phyloP scores from a whole-genome alignment of 2,113 vertebrate genomes.

The Cyprinus carpio region DNA sequence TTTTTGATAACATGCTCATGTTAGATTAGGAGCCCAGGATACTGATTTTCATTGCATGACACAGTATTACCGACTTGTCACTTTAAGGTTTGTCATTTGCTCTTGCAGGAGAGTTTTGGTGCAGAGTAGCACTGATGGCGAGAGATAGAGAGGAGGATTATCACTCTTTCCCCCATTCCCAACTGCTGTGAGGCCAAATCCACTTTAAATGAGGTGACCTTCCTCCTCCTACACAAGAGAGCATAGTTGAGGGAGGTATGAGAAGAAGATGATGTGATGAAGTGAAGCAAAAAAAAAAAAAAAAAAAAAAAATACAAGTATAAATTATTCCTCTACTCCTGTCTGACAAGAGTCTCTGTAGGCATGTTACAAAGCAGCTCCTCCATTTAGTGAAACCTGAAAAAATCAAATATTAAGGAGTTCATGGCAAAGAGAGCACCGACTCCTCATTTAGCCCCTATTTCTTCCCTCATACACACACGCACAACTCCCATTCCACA shows the following conservation, averaged over 20 bases:
- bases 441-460: slow-evolving; percentile 52
- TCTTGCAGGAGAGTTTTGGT: background rate
- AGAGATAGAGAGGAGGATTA: slow-evolving; percentile 27
- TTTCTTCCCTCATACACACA: slow-evolving; percentile 39
- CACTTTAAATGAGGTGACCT: slow-evolving; percentile 40
- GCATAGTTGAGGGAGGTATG: background rate
- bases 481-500: background rate
- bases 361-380: slow-evolving; percentile 55
- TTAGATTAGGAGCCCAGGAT: background rate
- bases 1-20: background rate
- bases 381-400: slow-evolving; percentile 55
- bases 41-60: background rate
- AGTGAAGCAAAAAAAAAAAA: slow-evolving; percentile 55
- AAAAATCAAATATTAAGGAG: slow-evolving; percentile 71
- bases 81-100: slow-evolving; percentile 1
- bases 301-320: slow-evolving; percentile 51
- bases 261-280: background rate
- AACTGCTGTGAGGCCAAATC: slow-evolving; percentile 29
- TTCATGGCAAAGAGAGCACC: slow-evolving; percentile 61
- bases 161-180: background rate
- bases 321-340: slow-evolving; percentile 70
- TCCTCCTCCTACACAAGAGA: slow-evolving; percentile 15
- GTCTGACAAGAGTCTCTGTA: slow-evolving; percentile 60
- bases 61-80: background rate
- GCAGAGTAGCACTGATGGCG: background rate